Evolutionary conservation across 2,888 invertebrate genomes (phyloP), one percentile per base, ranked within the genome.

Genomic region (Tipula lateralis): DNA sequence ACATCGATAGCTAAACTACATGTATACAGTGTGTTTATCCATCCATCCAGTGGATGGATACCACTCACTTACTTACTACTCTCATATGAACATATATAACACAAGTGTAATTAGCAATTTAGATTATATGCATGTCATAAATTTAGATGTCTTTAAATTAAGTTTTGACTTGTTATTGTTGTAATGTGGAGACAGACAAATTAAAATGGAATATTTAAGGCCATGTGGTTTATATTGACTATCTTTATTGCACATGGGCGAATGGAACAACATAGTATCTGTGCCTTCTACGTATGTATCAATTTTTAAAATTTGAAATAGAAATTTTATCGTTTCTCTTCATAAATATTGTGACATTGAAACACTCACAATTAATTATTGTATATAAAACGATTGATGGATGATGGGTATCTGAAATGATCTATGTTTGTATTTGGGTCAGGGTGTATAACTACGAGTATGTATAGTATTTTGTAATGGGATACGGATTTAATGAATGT

Each of bases 91-190:
- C 12, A 39, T 39, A 13, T 36, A 44, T 0, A 50, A 24, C 50
- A 83, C 83, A 83, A 83, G 83, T 83, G 34, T 83, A 83, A 83
- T 83, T 83, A 83, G 83, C 83, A 83, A 83, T 83, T 83, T 83
- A 83, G 83, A 83, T 83, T 83, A 66, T 66, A 30, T 82, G 82
- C 30, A 30, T 30, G 30, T 30, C 82, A 82, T 82, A 82, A 82
- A 82, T 82, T 30, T 82, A 82, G 82, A 82, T 82, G 29, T 82
- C 82, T 82, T 82, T 66, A 66, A 24, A 66, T 66, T 66, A 66
- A 66, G 9, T 82, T 82, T 30, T 30, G 7, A 82, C n/a, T 16
- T 82, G 82, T 30, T 82, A 82, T 82, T 82, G 82, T 82, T 82
- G 82, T 82, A 32, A n/a, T 82, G 13, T 30, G 30, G 82, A 82